These are phyloP conservation scores for Taeniopygia guttata DNA, from an alignment of 2,797 vertebrate genomes.

Conservation along the genomic window DNA sequence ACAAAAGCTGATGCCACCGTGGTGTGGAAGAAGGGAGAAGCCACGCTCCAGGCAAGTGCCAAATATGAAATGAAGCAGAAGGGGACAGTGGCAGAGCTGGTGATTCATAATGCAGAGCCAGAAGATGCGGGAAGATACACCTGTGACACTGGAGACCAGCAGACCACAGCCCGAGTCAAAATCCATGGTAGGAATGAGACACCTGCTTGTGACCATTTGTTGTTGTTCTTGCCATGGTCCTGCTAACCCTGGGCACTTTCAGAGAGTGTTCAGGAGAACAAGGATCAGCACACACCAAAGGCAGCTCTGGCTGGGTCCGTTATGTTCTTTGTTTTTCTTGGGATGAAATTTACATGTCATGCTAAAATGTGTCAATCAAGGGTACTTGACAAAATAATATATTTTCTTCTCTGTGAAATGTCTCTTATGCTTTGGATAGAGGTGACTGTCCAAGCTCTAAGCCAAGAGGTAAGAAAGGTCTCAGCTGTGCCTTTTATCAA, in stretches of 20 bases:
- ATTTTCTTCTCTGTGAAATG: background rate
- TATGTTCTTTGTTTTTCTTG: background rate
- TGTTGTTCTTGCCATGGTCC: background rate
- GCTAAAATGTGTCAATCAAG: background rate
- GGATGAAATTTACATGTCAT: background rate
- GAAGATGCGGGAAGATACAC: constrained; percentile 71
- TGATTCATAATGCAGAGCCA: constrained; percentile 63
- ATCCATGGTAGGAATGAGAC: constrained; percentile 61
- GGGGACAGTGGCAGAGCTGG: constrained; percentile 63
- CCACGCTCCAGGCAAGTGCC: constrained; percentile 49
- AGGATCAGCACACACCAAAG: background rate
- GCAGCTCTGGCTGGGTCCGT: background rate
- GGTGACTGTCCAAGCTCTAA: background rate
- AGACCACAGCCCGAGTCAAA: constrained; percentile 66
- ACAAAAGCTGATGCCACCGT: constrained; percentile 44
- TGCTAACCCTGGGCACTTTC: background rate
- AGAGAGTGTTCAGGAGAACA: background rate
- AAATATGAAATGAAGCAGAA: constrained; percentile 73
- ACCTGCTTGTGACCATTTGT: constrained; percentile 23
- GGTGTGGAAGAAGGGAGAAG: constrained; percentile 72
- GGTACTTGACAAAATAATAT: background rate
- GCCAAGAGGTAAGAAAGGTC: background rate
- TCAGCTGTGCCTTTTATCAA: background rate
- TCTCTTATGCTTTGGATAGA: background rate
- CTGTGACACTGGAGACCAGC: constrained; percentile 70